Evolutionary conservation across 2,888 invertebrate genomes (phyloP).

Genomic region (Caenorhabditis drosophilae): DNA sequence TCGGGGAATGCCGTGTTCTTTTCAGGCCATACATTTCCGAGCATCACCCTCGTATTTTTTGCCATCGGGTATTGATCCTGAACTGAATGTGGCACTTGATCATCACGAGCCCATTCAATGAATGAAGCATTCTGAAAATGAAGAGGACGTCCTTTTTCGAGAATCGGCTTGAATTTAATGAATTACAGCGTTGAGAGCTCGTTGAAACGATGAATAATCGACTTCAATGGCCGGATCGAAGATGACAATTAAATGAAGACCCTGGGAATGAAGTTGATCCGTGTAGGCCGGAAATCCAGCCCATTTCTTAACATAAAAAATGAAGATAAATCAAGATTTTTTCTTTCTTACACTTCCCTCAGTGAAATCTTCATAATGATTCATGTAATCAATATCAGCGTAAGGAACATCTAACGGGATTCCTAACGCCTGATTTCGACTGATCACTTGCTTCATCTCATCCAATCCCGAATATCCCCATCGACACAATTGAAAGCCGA

Average conservation of each 20-base stretch:
- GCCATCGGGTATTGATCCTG: constrained; percentile 51
- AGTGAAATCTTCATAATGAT: constrained; percentile 46
- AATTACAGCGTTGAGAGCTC: constrained; percentile 28
- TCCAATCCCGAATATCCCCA: constrained; percentile 59
- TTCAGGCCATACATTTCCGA: constrained; percentile 54
- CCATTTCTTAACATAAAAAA: constrained; percentile 51
- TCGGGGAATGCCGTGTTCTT: constrained; percentile 53
- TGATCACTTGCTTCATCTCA: constrained; percentile 56
- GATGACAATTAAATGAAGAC: constrained; percentile 61
- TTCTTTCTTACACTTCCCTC: constrained; percentile 37
- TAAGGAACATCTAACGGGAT: constrained; percentile 63
- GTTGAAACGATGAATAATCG: constrained; percentile 57
- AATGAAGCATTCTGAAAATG: constrained; percentile 39
- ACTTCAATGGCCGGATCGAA: constrained; percentile 67
- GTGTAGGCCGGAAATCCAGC: constrained; percentile 54
- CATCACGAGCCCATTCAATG: constrained; percentile 46
- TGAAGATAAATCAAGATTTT: background rate
- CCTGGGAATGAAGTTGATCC: constrained; percentile 48
- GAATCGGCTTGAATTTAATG: constrained; percentile 4
- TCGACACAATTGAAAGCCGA: constrained; percentile 63
- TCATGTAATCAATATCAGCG: constrained; percentile 64
- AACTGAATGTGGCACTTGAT: constrained; percentile 36
- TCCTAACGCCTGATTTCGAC: constrained; percentile 46
- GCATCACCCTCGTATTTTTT: constrained; percentile 44
- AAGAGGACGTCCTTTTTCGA: constrained; percentile 4